Conservation (phyloP, 2,797 vertebrate species). For the Brachymystax lenok region DNA sequence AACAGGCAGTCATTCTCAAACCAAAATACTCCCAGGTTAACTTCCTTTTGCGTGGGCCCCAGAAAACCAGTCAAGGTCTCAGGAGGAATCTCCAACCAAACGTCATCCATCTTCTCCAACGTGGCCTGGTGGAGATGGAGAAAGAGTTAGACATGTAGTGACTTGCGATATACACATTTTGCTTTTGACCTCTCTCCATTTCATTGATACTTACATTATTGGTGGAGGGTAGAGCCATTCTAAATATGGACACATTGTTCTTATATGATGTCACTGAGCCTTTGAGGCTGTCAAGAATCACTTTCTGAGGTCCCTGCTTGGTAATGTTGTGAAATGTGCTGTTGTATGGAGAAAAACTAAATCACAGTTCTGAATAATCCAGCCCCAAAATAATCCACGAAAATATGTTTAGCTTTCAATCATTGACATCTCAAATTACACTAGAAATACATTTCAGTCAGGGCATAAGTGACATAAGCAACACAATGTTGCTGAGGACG, state of each 20-base stretch:
- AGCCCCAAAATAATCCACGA: not conserved
- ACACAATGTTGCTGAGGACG: too few relatives aligned
- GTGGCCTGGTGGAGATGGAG: not conserved
- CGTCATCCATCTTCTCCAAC: not conserved
- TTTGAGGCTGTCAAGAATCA: not conserved
- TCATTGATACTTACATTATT: not conserved
- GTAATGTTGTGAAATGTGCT: not conserved
- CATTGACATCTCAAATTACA: not conserved
- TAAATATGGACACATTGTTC: not conserved
- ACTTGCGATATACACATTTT: not conserved
- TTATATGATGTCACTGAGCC: not conserved
- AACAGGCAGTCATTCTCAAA: not conserved
- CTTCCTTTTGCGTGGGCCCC: not conserved
- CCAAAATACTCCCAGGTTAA: slow-evolving; percentile 1
- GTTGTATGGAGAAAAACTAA: not conserved
- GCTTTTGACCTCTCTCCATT: not conserved
- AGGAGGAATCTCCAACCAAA: not conserved
- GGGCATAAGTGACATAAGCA: too few relatives aligned
- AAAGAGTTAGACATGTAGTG: not conserved
- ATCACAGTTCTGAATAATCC: not conserved
- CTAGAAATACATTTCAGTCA: not conserved
- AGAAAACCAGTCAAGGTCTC: not conserved
- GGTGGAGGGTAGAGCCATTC: not conserved
- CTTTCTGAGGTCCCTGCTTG: not conserved
- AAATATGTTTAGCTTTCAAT: not conserved